Evolutionary conservation across 2,888 invertebrate species (phyloP).

Genomic region (Adela reaumurella): DNA sequence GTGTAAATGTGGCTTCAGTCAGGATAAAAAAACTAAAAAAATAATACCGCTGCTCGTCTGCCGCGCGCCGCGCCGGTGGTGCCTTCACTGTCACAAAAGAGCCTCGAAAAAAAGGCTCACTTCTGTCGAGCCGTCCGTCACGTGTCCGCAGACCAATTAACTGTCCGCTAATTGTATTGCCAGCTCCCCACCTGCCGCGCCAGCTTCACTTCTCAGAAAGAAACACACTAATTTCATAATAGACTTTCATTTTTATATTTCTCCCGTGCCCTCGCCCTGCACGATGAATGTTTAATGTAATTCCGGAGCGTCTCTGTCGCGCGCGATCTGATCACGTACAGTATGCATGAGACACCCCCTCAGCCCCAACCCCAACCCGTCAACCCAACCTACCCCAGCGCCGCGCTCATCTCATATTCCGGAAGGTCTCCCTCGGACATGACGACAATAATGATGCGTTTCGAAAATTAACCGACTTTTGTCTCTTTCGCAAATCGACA

Average conservation of each 20-base stretch:
- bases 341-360: conserved; percentile 15
- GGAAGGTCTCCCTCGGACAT: conserved; percentile 21
- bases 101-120: conserved; percentile 23
- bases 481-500: too few relatives aligned
- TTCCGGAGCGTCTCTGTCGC: conserved; percentile 20
- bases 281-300: conserved; percentile 44
- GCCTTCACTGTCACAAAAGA: not conserved
- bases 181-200: conserved; percentile 42
- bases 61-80: not conserved
- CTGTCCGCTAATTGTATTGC: conserved; percentile 49
- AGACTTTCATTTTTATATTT: conserved; percentile 51
- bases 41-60: too few relatives aligned
- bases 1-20: too few relatives aligned
- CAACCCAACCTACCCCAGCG: too few relatives aligned
- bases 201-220: conserved; percentile 27
- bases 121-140: conserved; percentile 43
- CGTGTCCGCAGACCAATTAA: conserved; percentile 52
- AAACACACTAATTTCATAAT: conserved; percentile 51
- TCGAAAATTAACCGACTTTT: not conserved
- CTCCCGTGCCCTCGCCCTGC: conserved; percentile 1
- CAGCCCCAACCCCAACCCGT: conserved; percentile 10
- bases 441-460: not conserved
- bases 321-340: conserved; percentile 27
- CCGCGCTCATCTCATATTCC: conserved; percentile 38
- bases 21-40: too few relatives aligned